Evolutionary conservation across 2,888 invertebrate genomes (phyloP).

Genomic region (Phorcus lineatus): DNA sequence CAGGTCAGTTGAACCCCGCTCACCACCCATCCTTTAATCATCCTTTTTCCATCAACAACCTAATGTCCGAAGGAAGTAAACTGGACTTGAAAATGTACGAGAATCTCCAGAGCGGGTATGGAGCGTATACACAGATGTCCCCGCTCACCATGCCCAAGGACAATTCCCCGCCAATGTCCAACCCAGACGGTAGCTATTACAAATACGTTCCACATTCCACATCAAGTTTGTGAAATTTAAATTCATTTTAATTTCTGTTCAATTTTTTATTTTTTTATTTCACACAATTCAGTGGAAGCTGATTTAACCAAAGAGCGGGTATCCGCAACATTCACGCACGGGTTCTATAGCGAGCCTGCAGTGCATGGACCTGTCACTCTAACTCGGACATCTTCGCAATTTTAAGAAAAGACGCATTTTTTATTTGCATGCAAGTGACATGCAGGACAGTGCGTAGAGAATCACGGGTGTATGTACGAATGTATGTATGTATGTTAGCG

Average conservation of each 20-base stretch:
- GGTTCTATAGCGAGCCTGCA: not conserved
- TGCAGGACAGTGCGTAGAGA: not conserved
- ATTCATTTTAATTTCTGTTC: constrained; percentile 16
- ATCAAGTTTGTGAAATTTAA: constrained; percentile 60
- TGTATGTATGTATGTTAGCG: no score
- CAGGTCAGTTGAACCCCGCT: constrained; percentile 71
- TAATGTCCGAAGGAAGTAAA: constrained; percentile 88
- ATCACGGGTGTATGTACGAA: no score
- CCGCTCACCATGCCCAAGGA: constrained; percentile 51
- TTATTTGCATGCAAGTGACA: not conserved
- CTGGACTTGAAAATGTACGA: constrained; percentile 94
- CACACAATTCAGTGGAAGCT: constrained; percentile 17
- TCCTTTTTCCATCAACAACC: constrained; percentile 95
- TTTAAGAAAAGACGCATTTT: constrained; percentile 21
- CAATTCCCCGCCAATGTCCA: constrained; percentile 45
- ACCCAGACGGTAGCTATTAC: constrained; percentile 62
- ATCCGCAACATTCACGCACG: not conserved
- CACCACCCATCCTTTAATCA: constrained; percentile 80
- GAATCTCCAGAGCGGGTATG: constrained; percentile 64
- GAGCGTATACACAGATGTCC: constrained; percentile 58
- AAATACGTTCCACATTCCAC: constrained; percentile 64
- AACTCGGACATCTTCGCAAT: not conserved
- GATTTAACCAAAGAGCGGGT: constrained; percentile 14
- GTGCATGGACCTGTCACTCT: not conserved
- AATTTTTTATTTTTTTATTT: constrained; percentile 9